These are phyloP conservation scores for Achatina immaculata DNA, from an alignment of 1,140 invertebrate species.

Conservation along the genomic window DNA sequence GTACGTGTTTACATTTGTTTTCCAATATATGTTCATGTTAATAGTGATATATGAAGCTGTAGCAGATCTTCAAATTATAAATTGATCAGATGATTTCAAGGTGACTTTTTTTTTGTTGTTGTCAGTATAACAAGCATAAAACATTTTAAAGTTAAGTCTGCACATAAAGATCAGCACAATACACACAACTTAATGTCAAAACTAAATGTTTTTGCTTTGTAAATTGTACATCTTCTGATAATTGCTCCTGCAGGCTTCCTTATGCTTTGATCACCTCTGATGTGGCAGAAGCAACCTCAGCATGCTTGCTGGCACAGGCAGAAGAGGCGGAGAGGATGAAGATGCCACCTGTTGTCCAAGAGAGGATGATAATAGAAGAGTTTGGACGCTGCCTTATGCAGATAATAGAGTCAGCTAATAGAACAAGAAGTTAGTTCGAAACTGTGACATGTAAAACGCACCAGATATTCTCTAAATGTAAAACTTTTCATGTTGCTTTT, in stretches of 20 bases:
- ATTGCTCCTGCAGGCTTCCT: slow-evolving; percentile 77
- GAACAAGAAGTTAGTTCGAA: slow-evolving; percentile 73
- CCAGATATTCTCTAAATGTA: neutral
- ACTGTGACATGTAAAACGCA: neutral
- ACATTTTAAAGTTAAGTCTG: no score
- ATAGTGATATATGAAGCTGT: no score
- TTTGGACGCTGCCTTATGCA: slow-evolving; percentile 93
- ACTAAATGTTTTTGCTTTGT: no score
- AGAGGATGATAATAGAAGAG: slow-evolving; percentile 90
- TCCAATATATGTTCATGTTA: no score
- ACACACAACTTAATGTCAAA: no score
- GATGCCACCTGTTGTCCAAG: slow-evolving; percentile 80
- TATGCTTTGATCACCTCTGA: slow-evolving; percentile 91
- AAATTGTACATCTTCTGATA: no score
- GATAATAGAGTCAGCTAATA: slow-evolving; percentile 86
- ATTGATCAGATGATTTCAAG: no score
- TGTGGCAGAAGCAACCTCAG: slow-evolving; percentile 94
- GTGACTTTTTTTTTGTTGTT: no score
- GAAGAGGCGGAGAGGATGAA: slow-evolving; percentile 83
- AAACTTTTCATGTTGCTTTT: neutral
- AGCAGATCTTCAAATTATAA: no score
- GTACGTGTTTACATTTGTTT: no score
- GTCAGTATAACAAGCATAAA: no score
- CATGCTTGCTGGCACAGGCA: slow-evolving; percentile 93
- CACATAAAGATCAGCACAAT: no score